Percentiles rank a stretch among this genome's conserved stretches.
Conservation (phyloP, 2,888 invertebrate species). For the Melikaiella ostensackeni region DNA sequence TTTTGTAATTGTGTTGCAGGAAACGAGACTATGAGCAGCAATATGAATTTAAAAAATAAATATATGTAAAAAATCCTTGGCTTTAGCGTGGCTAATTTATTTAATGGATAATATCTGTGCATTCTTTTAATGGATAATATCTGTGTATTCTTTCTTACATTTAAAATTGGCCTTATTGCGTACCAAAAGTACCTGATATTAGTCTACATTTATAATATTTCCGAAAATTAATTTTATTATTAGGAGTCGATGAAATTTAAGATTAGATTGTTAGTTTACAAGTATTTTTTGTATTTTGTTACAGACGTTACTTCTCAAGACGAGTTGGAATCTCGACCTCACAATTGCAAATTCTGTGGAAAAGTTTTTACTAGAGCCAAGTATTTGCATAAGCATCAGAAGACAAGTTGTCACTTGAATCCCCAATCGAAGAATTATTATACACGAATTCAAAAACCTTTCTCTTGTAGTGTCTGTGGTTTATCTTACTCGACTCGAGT, state of each 20-base stretch:
- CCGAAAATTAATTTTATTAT: background rate
- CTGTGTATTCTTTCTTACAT: too few relatives aligned
- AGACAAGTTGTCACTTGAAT: constrained; percentile 46
- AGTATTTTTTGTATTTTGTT: constrained; percentile 2
- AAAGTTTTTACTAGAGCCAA: constrained; percentile 38
- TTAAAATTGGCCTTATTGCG: too few relatives aligned
- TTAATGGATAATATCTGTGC: too few relatives aligned
- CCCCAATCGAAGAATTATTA: constrained; percentile 41
- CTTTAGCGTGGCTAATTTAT: too few relatives aligned
- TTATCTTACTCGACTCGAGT: constrained; percentile 48
- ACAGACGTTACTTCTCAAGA: background rate
- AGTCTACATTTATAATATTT: too few relatives aligned
- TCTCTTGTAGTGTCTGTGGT: constrained; percentile 49
- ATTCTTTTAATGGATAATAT: too few relatives aligned
- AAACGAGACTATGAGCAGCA: background rate
- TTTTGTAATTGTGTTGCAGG: constrained; percentile 26
- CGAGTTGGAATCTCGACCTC: constrained; percentile 5
- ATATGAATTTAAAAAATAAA: too few relatives aligned
- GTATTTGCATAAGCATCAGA: constrained; percentile 36
- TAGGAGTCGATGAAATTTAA: background rate
- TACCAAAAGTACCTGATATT: too few relatives aligned
- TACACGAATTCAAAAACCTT: constrained; percentile 22
- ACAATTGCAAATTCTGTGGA: constrained; percentile 42
- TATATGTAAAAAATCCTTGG: too few relatives aligned
- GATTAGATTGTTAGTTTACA: background rate